phyloP scores from a whole-genome alignment of 2,113 vertebrate genomes.

The Phyllostomus discolor region DNA sequence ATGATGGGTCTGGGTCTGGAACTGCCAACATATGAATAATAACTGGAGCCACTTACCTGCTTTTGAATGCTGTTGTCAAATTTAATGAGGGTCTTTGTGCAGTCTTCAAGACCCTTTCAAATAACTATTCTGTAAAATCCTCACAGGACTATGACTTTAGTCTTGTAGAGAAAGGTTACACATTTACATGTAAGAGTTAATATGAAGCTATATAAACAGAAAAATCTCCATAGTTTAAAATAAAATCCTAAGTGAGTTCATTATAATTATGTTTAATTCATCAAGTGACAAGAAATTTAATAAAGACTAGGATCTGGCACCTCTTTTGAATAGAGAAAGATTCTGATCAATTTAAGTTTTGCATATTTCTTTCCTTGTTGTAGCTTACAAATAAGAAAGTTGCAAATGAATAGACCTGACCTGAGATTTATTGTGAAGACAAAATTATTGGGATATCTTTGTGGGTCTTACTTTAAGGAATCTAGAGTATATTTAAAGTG shows the following conservation, averaged over 20 bases:
- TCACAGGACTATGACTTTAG: background rate
- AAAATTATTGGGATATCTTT: background rate
- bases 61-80: background rate
- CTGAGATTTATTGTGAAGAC: slow-evolving; percentile 33
- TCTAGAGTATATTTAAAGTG: slow-evolving; percentile 9
- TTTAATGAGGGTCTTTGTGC: background rate
- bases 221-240: slow-evolving; percentile 40
- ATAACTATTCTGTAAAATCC: slow-evolving; percentile 27
- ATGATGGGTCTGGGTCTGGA: background rate
- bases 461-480: slow-evolving; percentile 28
- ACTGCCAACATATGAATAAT: background rate
- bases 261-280: slow-evolving; percentile 66
- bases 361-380: slow-evolving; percentile 50
- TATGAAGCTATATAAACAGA: slow-evolving; percentile 45
- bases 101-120: slow-evolving; percentile 11
- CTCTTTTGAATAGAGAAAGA: slow-evolving; percentile 46
- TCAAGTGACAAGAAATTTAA: slow-evolving; percentile 65
- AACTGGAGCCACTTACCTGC: background rate
- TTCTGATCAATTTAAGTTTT: slow-evolving; percentile 49
- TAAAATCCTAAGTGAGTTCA: slow-evolving; percentile 48
- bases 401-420: slow-evolving; percentile 59
- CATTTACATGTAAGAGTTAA: slow-evolving; percentile 60
- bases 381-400: slow-evolving; percentile 51
- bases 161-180: slow-evolving; percentile 32
- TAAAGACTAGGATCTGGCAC: slow-evolving; percentile 36